Evolutionary conservation across 30 jellyfish, hydroid and myxozoan genomes (phyloP), one percentile per base, ranked within the genome.

Genomic region (Pseudorhiza aurosa): DNA sequence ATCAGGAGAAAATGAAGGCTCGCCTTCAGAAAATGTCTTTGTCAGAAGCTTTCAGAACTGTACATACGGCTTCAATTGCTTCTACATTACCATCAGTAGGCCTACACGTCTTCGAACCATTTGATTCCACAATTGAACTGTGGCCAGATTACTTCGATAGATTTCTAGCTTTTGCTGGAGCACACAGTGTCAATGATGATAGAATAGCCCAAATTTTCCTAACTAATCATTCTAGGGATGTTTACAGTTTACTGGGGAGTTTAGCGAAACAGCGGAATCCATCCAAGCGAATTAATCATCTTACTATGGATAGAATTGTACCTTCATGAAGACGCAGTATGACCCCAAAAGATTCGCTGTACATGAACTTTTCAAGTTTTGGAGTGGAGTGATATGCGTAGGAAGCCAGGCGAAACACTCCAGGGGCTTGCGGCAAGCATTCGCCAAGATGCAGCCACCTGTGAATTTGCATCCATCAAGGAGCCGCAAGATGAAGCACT

Each of bases 371-470:
- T 75, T 28, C 65, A 75, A 62, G 88, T 75, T 75, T 75, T n/a
- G n/a, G n/a, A n/a, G n/a, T 75, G 85, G 85, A 50, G 47, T 25
- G 65, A 57, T 36, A 57, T 62, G 65, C 59, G 44, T 27, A 25
- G 68, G 25, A 75, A 75, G 32, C 88, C 85, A 21, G 82, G 85
- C n/a, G 88, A 75, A 40, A 75, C 88, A 29, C 33, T 75, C 19
- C 88, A 75, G 65, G 85, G 58, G 44, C 44, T 75, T 21, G 85
- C 88, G 26, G 82, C 85, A 62, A 29, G 65, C 19, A 62, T 58
- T 33, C 85, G 88, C 35, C 85, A 75, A 33, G 85, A 75, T 26
- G 88, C 88, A n/a, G 36, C 88, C 9, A 75, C 85, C 68, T 50
- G 85, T 56, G 87, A 57, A 21, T 75, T 75, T 40, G 33, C 88